Evolutionary conservation across 2,113 vertebrate species (phyloP).

Genomic region (Nothobranchius furzeri): DNA sequence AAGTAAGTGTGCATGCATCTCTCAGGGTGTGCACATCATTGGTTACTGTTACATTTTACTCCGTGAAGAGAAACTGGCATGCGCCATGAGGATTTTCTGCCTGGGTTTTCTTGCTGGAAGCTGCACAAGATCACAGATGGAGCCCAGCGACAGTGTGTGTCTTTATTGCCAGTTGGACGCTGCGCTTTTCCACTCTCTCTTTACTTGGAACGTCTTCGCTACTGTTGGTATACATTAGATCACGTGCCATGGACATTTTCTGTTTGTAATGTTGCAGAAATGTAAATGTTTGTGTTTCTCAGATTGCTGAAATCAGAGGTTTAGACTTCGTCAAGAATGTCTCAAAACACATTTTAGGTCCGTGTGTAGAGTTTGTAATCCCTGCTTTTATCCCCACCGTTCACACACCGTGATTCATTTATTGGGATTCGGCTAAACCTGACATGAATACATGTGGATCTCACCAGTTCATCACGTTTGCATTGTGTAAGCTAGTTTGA

Average conservation of each 20-base stretch:
- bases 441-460: no score
- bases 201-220: constrained; percentile 4
- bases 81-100: constrained; percentile 28
- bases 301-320: not conserved
- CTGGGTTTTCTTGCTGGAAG: constrained; percentile 30
- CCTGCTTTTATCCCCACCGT: no score
- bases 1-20: constrained; percentile 34
- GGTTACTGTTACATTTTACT: constrained; percentile 21
- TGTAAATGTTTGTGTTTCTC: not conserved
- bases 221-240: not conserved
- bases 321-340: not conserved
- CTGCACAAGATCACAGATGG: constrained; percentile 16
- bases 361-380: not conserved
- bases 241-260: not conserved
- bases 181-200: not conserved
- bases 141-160: constrained; percentile 22
- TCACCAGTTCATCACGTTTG: no score
- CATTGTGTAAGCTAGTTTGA: no score
- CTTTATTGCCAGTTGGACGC: constrained; percentile 14
- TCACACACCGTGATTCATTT: no score
- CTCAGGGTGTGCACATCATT: constrained; percentile 20
- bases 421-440: no score
- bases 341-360: not conserved
- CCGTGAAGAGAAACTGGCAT: constrained; percentile 26
- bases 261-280: not conserved